Conservation (phyloP, 2,888 invertebrate species). For the Tenthredo distinguenda region DNA sequence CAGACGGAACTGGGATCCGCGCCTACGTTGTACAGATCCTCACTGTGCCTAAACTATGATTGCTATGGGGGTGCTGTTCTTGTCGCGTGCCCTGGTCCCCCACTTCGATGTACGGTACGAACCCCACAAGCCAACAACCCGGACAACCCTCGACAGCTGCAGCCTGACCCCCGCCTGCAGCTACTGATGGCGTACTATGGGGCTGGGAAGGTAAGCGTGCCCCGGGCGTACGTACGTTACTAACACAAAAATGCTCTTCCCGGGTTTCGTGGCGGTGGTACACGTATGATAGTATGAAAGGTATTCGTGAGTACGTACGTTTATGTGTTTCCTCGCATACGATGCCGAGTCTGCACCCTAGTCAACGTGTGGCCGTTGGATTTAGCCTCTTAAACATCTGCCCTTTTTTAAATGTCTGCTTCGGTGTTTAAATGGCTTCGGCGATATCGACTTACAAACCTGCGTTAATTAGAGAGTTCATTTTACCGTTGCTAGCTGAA, state of each 20-base stretch:
- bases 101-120: conserved; percentile 56
- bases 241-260: conserved; percentile 10
- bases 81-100: conserved; percentile 68
- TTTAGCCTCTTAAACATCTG: conserved; percentile 42
- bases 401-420: conserved; percentile 44
- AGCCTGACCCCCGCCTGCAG: conserved; percentile 42
- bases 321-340: neutral
- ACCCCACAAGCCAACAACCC: conserved; percentile 37
- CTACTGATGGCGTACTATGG: conserved; percentile 32
- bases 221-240: conserved; percentile 37
- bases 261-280: conserved; percentile 3
- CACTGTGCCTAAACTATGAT: conserved; percentile 47
- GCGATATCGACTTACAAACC: conserved; percentile 44
- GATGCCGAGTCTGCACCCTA: conserved; percentile 10
- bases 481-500: neutral
- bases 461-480: conserved; percentile 32
- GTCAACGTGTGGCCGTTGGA: conserved; percentile 46
- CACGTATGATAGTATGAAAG: neutral
- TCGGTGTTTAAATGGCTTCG: conserved; percentile 48
- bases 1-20: neutral
- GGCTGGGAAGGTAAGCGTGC: conserved; percentile 36
- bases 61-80: conserved; percentile 51
- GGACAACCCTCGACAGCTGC: conserved; percentile 50
- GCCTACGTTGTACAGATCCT: conserved; percentile 12
- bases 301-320: neutral